These are phyloP conservation scores for Amphiura filiformis DNA, from an alignment of 35 echinoderm and acorn worm species.

Conservation along the genomic window DNA sequence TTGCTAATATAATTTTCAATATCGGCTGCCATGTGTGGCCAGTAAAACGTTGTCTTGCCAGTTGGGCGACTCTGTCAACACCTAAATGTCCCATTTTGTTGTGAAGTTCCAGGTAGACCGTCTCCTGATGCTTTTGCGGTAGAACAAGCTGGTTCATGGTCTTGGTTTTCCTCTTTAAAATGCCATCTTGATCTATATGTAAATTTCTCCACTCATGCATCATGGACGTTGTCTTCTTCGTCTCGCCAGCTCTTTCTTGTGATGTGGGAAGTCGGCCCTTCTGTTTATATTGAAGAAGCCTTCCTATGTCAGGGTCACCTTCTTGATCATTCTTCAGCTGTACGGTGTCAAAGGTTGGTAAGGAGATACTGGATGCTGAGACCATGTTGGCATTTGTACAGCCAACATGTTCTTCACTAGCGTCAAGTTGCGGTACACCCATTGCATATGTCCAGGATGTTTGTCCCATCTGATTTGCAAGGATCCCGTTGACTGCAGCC, in stretches of 20 bases:
- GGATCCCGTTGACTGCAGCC: too few relatives aligned
- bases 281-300: background rate
- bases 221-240: background rate
- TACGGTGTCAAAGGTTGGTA: background rate
- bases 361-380: too few relatives aligned
- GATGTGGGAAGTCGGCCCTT: background rate
- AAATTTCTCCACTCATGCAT: slow-evolving; percentile 37
- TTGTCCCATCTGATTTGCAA: too few relatives aligned
- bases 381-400: too few relatives aligned
- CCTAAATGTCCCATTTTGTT: slow-evolving; percentile 60
- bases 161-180: slow-evolving; percentile 31
- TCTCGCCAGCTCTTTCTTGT: background rate
- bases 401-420: too few relatives aligned
- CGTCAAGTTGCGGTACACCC: too few relatives aligned
- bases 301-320: slow-evolving; percentile 14
- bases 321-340: slow-evolving; percentile 29
- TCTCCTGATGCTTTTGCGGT: slow-evolving; percentile 8
- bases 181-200: background rate
- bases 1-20: slow-evolving; percentile 48
- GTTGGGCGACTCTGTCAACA: slow-evolving; percentile 28
- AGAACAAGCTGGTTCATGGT: slow-evolving; percentile 16
- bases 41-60: slow-evolving; percentile 61
- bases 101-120: slow-evolving; percentile 50
- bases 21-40: slow-evolving; percentile 54
- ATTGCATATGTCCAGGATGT: too few relatives aligned